Percentiles rank a stretch among this genome's conserved stretches.
Conservation (phyloP, 2,888 invertebrate species). For the Harpagoxenus sublaevis region DNA sequence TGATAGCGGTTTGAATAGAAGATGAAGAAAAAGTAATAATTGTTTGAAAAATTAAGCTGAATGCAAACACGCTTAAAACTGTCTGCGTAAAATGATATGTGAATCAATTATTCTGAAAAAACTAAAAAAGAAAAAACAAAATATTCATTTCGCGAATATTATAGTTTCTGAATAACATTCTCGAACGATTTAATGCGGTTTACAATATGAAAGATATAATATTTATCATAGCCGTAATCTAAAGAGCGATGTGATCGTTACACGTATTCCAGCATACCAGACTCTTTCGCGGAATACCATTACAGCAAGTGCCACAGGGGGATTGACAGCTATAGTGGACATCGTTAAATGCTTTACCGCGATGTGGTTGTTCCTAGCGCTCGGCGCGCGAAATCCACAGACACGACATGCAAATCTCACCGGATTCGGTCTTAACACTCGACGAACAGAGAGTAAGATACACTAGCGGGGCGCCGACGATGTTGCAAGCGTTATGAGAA, state of each 20-base stretch:
- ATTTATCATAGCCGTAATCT: neutral
- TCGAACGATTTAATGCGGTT: neutral
- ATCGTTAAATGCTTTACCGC: conserved; percentile 47
- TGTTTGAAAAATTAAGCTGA: conserved; percentile 15
- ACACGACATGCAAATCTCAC: conserved; percentile 47
- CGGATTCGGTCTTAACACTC: conserved; percentile 39
- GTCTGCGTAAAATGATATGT: neutral
- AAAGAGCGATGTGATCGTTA: neutral
- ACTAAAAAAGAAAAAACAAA: neutral
- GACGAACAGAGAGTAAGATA: conserved; percentile 52
- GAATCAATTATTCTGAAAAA: neutral
- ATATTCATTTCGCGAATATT: neutral
- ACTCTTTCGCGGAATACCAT: neutral
- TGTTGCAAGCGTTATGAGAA: conserved; percentile 60
- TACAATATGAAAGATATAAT: neutral
- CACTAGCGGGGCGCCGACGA: conserved; percentile 21
- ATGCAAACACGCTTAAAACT: conserved; percentile 6
- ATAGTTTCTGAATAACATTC: neutral
- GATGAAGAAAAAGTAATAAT: conserved; percentile 16
- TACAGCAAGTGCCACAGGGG: neutral
- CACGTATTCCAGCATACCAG: neutral
- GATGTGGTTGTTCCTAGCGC: conserved; percentile 27
- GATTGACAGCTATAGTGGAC: conserved; percentile 27
- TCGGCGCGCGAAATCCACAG: conserved; percentile 29
- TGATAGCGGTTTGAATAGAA: neutral